Percentiles rank a stretch among this genome's conserved stretches.
These are phyloP conservation scores for Campylomormyrus tamandua DNA, from an alignment of 2,113 vertebrate genomes.

Conservation along the genomic window DNA sequence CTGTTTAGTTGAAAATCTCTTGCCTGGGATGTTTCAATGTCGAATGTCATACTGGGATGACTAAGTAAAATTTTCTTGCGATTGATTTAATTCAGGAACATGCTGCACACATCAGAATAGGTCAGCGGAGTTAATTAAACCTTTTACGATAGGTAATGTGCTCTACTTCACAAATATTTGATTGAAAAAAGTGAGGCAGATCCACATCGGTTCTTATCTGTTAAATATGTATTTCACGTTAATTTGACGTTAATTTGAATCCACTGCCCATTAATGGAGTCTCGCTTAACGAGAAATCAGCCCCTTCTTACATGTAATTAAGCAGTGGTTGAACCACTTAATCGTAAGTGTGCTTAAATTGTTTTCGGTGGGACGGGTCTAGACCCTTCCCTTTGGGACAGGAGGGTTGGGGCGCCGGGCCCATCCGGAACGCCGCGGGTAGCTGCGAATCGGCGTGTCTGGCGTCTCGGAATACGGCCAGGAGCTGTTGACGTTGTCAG, in stretches of 20 bases:
- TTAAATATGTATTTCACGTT: conserved; percentile 36
- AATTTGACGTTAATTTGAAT: conserved; percentile 36
- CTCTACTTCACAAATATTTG: conserved; percentile 30
- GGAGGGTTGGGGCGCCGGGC: not conserved
- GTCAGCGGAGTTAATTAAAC: conserved; percentile 36
- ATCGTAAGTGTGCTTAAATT: conserved; percentile 33
- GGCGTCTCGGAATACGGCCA: not conserved
- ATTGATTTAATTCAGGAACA: not conserved
- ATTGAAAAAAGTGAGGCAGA: conserved; percentile 20
- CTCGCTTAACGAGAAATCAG: conserved; percentile 39
- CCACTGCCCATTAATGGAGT: conserved; percentile 32
- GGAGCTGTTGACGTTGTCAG: not conserved
- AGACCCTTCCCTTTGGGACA: conserved; percentile 23
- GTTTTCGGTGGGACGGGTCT: conserved; percentile 26
- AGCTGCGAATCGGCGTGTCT: not conserved
- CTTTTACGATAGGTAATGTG: conserved; percentile 31
- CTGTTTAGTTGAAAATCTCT: not conserved
- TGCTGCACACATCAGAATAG: conserved; percentile 24
- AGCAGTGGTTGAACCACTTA: conserved; percentile 42
- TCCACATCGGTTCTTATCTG: conserved; percentile 36
- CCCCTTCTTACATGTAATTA: conserved; percentile 41
- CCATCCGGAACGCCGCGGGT: not conserved
- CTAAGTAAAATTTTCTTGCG: conserved; percentile 8
- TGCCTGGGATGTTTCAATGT: not conserved
- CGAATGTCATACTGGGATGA: not conserved